Conservation (phyloP, 2,113 vertebrate genomes). For the Microtus montanus region DNA sequence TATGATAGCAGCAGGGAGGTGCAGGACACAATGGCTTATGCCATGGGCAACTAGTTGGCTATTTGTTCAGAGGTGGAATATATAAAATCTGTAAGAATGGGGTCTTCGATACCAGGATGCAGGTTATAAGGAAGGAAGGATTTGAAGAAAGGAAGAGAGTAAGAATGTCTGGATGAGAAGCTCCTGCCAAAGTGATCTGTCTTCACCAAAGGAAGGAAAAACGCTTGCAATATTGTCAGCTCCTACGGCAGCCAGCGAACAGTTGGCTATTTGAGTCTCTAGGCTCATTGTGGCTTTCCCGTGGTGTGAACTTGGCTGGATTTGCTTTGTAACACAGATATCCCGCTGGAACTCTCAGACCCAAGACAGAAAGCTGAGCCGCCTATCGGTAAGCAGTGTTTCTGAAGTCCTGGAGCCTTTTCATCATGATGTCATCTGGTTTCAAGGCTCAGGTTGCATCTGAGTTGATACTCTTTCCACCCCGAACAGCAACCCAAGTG, state of each 20-base stretch:
- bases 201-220: conserved; percentile 33
- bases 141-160: conserved; percentile 34
- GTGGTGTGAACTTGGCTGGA: conserved; percentile 22
- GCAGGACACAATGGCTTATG: conserved; percentile 66
- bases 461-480: conserved; percentile 66
- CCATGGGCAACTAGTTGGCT: background rate
- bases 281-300: conserved; percentile 43
- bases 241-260: background rate
- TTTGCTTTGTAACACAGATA: conserved; percentile 46
- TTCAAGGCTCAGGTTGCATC: conserved; percentile 65
- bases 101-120: background rate
- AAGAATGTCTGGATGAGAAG: conserved; percentile 17
- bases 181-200: background rate
- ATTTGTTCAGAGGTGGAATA: background rate
- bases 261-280: conserved; percentile 53
- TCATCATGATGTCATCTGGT: conserved; percentile 62
- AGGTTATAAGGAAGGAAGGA: conserved; percentile 5
- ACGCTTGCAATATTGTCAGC: background rate
- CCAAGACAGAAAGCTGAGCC: conserved; percentile 64
- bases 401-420: conserved; percentile 68
- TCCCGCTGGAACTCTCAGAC: conserved; percentile 12
- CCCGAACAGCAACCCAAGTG: background rate
- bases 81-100: background rate
- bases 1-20: conserved; percentile 44
- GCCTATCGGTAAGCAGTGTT: conserved; percentile 69